Evolutionary conservation across 1,140 invertebrate species (phyloP).

Genomic region (Drosophila nikananu): DNA sequence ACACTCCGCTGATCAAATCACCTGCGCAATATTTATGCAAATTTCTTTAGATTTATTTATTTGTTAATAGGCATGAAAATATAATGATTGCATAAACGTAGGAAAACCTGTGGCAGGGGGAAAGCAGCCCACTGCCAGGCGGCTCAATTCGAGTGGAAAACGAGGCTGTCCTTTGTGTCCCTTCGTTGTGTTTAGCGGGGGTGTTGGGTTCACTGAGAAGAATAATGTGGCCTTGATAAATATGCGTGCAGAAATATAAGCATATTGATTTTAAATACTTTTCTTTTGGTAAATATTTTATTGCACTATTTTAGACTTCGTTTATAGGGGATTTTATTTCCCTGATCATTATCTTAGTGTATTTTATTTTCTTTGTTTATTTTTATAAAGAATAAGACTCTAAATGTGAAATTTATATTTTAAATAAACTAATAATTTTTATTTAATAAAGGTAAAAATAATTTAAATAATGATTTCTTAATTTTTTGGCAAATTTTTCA

Average conservation of each 20-base stretch:
- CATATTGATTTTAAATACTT: no score
- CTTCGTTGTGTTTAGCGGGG: neutral
- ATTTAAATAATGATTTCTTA: no score
- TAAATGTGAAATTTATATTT: no score
- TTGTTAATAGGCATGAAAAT: slow-evolving; percentile 74
- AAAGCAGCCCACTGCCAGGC: slow-evolving; percentile 3
- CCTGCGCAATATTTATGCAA: slow-evolving; percentile 68
- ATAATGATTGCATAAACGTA: slow-evolving; percentile 68
- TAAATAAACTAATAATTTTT: no score
- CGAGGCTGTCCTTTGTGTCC: slow-evolving; percentile 45
- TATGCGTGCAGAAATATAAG: neutral
- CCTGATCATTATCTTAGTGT: neutral
- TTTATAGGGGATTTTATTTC: neutral
- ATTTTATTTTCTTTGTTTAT: neutral
- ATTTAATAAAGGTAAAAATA: no score
- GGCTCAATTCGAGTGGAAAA: slow-evolving; percentile 73
- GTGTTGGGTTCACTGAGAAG: neutral
- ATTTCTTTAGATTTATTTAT: slow-evolving; percentile 62
- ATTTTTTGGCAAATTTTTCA: no score
- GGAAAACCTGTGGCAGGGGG: neutral
- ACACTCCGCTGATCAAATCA: slow-evolving; percentile 69
- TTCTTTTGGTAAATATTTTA: neutral
- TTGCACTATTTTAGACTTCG: neutral
- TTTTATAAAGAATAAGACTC: neutral
- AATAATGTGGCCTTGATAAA: neutral